Evolutionary conservation across 2,113 vertebrate genomes (phyloP).

Genomic region (Falcunculus frontatus): DNA sequence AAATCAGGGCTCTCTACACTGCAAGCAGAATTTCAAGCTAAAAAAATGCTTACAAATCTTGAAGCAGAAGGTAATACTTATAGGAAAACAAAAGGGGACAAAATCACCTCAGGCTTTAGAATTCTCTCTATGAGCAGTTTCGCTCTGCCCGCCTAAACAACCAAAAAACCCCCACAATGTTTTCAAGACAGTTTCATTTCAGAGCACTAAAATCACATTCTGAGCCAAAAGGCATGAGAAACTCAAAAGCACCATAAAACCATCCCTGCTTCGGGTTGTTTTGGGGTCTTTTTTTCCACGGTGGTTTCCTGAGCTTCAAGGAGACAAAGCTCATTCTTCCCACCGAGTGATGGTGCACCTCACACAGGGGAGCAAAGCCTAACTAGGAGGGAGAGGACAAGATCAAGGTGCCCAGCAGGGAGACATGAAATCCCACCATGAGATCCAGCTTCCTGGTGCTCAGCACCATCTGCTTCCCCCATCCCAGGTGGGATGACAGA

Average conservation of each 20-base stretch:
- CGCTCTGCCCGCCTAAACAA: background rate
- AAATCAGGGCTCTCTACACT: background rate
- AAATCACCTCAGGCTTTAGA: background rate
- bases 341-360: background rate
- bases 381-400: background rate
- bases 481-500: background rate
- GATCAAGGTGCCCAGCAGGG: background rate
- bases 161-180: background rate
- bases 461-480: background rate
- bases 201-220: background rate
- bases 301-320: background rate
- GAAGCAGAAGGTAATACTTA: background rate
- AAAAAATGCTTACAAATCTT: background rate
- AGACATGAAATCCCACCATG: fast-evolving
- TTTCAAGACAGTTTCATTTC: background rate
- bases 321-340: background rate
- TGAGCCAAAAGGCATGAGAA: background rate
- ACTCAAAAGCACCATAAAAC: background rate
- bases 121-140: background rate
- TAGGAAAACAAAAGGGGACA: background rate
- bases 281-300: background rate
- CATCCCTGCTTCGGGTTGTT: background rate
- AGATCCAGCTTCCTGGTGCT: background rate
- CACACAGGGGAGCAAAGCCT: background rate
- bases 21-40: background rate